phyloP scores from a whole-genome alignment of 2,888 invertebrate genomes.

The Clunio marinus region DNA sequence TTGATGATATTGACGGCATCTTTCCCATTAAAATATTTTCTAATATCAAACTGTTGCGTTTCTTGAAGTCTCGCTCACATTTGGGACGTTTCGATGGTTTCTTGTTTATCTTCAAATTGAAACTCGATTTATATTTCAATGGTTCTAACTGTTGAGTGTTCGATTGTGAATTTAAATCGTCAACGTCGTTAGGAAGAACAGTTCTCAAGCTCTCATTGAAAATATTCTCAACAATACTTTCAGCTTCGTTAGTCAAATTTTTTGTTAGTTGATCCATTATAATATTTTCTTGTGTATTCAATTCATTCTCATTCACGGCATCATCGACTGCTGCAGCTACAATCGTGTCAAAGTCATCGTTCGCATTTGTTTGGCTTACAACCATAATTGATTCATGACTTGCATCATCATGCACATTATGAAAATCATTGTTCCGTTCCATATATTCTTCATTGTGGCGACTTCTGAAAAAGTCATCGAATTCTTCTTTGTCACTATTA shows the following conservation, averaged over 20 bases:
- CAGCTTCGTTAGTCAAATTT: constrained; percentile 41
- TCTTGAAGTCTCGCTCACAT: constrained; percentile 22
- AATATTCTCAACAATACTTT: constrained; percentile 40
- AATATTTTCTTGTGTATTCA: too few species aligned
- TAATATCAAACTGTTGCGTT: constrained; percentile 25
- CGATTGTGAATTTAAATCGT: too few species aligned
- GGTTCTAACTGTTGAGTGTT: neutral
- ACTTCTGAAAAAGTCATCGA: constrained; percentile 9
- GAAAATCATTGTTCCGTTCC: constrained; percentile 3
- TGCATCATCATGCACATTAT: neutral
- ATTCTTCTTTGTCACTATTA: neutral
- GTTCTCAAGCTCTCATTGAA: too few species aligned
- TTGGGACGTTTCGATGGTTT: neutral
- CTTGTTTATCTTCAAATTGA: constrained; percentile 47
- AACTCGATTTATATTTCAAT: constrained; percentile 44
- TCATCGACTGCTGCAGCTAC: too few species aligned
- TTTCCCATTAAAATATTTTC: constrained; percentile 13
- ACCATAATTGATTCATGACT: neutral
- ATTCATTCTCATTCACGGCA: too few species aligned
- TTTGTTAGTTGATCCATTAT: too few species aligned
- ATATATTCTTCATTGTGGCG: constrained; percentile 21
- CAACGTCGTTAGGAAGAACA: too few species aligned
- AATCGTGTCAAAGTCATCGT: too few species aligned
- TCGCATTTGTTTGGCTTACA: too few species aligned
- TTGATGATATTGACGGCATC: neutral